A percentile compares a stretch with the other conserved stretches of the same genome.
phyloP scores from a whole-genome alignment of 2,113 vertebrate genomes.

The Engraulis encrasicolus region DNA sequence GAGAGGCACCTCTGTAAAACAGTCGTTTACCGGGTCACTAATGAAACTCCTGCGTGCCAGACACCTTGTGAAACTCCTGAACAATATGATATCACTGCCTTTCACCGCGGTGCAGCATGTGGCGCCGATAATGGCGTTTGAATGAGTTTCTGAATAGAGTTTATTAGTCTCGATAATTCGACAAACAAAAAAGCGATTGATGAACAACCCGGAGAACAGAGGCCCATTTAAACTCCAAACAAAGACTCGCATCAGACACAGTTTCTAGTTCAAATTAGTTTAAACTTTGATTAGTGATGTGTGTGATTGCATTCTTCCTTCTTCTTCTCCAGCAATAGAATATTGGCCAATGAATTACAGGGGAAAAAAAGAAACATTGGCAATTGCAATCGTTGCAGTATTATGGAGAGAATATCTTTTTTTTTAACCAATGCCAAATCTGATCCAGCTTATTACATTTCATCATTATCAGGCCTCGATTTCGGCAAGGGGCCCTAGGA shows the following conservation, averaged over 20 bases:
- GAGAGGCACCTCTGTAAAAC: neutral
- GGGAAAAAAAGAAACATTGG: neutral
- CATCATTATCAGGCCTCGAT: no score
- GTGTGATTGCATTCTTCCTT: neutral
- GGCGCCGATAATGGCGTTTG: neutral
- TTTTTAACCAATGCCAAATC: neutral
- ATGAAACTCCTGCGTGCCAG: neutral
- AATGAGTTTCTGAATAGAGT: neutral
- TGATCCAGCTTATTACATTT: neutral
- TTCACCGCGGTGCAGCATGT: neutral
- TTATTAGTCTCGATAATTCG: neutral
- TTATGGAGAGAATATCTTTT: neutral
- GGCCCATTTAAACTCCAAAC: neutral
- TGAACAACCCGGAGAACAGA: slow-evolving; percentile 39
- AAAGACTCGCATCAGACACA: neutral
- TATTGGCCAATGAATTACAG: neutral
- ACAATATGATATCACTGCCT: slow-evolving; percentile 9
- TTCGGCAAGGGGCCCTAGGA: no score
- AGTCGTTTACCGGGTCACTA: neutral
- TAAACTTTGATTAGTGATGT: neutral
- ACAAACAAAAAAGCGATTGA: slow-evolving; percentile 16
- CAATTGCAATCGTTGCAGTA: neutral
- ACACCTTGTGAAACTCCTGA: neutral
- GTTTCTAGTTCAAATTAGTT: neutral
- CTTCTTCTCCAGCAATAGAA: neutral